phyloP scores from a whole-genome alignment of 2,797 vertebrate genomes.

The Propithecus perrieri region DNA sequence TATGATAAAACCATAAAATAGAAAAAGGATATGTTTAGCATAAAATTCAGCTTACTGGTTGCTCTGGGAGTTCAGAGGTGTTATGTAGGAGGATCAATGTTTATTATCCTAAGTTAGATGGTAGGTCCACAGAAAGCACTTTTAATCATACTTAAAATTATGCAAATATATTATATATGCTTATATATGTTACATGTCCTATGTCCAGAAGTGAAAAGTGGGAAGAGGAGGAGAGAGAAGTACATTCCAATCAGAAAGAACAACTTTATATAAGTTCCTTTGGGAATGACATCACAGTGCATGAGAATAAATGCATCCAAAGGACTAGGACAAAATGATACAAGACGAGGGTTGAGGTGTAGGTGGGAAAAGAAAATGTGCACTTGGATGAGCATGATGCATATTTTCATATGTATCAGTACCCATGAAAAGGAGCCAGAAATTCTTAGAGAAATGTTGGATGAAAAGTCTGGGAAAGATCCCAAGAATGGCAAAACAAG shows the following conservation, averaged over 20 bases:
- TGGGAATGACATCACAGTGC: neutral
- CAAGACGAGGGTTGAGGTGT: rapidly evolving
- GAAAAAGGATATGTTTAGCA: neutral
- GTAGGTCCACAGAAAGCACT: neutral
- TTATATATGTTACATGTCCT: neutral
- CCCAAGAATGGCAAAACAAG: too few species aligned
- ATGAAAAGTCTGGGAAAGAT: neutral
- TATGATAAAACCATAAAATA: neutral
- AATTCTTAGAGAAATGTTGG: neutral
- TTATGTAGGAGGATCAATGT: too few species aligned
- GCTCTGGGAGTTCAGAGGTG: neutral
- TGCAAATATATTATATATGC: neutral
- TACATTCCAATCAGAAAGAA: neutral
- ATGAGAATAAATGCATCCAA: neutral
- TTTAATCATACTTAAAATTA: neutral
- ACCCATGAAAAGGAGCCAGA: neutral
- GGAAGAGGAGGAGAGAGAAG: neutral
- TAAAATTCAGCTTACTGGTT: neutral
- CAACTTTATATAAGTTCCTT: too few species aligned
- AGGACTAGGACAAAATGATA: neutral
- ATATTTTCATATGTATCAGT: neutral
- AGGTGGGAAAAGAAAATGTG: too few species aligned
- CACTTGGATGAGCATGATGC: neutral
- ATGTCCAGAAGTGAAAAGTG: neutral
- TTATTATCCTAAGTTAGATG: neutral